Base-by-base conservation (phyloP, 1,140 invertebrate species). In the Drosophila persimilis region DNA sequence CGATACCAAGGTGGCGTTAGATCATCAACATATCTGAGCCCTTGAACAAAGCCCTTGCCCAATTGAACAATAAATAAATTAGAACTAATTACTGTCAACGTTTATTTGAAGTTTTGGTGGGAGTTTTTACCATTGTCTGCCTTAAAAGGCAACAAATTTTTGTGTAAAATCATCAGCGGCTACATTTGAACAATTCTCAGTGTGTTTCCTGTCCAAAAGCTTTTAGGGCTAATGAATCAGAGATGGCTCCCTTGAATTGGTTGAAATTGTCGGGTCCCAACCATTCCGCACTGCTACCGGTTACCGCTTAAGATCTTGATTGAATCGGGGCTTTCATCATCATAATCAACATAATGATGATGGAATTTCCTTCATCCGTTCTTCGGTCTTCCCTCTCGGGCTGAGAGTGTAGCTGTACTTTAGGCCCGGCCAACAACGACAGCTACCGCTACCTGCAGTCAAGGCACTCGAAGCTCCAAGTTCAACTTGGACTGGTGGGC, bases 381-480 rank as follows among this genome's bases (percentile, higher is more conserved):
- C 58, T 17, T 41, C 22, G 2, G 20, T 48, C 24, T 26, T 26
- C 31, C 11, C 35, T 39, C 11, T 39, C 11, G 5, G 35, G 35
- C 11, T 2, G 35, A 13, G 35, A 39, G 11, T 39, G 77, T 85
- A 85, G 80, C 80, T 85, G 80, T 85, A 85, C 80, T 74, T 85
- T 78, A 56, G 41, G 31, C 52, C 6, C n/a, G 3, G 61, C 48
- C 39, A 48, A 59, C 29, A 48, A 45, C 43, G 24, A 56, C 13
- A 26, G 52, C 41, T 15, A 70, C 63, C 66, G 66, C 66, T 81
- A 81, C 78, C 79, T 83, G 73, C 73, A 69, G 44, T n/a, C 20
- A 56, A n/a, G 24, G 24, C 63, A 81, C 65, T 72, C 65, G 29
- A 74, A 26, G 50, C 50, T 39, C 59, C 57, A 66, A 53, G 57